These are phyloP conservation scores for Meteorus colon DNA, from an alignment of 2,888 invertebrate genomes.

Conservation along the genomic window DNA sequence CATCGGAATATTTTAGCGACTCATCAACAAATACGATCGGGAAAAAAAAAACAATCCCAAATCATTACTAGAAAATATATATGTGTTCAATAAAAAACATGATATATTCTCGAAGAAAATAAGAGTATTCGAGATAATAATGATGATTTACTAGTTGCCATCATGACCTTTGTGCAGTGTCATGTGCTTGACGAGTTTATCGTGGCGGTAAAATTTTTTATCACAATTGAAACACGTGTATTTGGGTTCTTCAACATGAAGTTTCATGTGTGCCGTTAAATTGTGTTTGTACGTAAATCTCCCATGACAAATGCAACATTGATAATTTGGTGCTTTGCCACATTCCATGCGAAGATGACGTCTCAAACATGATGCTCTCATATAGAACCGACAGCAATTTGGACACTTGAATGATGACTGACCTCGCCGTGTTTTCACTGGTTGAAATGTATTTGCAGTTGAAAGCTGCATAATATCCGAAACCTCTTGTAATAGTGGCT, in stretches of 20 bases:
- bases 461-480: constrained; percentile 24
- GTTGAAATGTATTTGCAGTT: constrained; percentile 51
- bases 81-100: too few relatives aligned
- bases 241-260: constrained; percentile 65
- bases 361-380: constrained; percentile 64
- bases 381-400: constrained; percentile 74
- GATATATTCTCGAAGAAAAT: background rate
- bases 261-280: constrained; percentile 65
- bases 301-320: constrained; percentile 68
- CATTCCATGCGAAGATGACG: constrained; percentile 71
- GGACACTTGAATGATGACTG: constrained; percentile 76
- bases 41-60: too few relatives aligned
- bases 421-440: constrained; percentile 58
- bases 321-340: constrained; percentile 70
- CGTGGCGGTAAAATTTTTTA: constrained; percentile 66
- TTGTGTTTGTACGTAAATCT: constrained; percentile 70
- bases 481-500: constrained; percentile 32
- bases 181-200: constrained; percentile 64
- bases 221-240: constrained; percentile 62
- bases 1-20: too few relatives aligned
- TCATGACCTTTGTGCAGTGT: constrained; percentile 49
- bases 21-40: too few relatives aligned
- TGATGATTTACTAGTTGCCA: background rate
- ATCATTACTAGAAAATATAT: too few relatives aligned
- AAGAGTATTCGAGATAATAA: background rate